Conservation (phyloP, 2,797 vertebrate genomes). For the Anguilla pacifica region DNA sequence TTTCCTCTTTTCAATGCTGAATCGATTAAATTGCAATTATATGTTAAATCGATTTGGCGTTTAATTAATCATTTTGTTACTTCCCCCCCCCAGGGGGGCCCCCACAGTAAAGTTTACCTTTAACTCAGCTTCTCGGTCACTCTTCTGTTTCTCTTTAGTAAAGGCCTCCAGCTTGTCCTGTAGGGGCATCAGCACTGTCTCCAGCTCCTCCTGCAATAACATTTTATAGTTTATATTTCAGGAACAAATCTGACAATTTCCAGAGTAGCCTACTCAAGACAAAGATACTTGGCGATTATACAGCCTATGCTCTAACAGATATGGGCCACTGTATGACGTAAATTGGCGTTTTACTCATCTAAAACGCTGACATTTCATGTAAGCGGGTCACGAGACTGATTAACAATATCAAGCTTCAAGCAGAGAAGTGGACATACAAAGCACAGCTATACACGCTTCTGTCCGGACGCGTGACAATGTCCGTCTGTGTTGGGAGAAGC, state of each 20-base stretch:
- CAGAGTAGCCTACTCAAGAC: not conserved
- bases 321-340: too few relatives aligned
- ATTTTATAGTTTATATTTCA: not conserved
- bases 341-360: too few relatives aligned
- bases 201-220: not conserved
- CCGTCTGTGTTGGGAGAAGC: not conserved
- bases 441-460: not conserved
- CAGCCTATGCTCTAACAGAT: too few relatives aligned
- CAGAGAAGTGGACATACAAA: not conserved
- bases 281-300: too few relatives aligned
- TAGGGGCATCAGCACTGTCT: not conserved
- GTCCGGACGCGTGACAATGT: not conserved
- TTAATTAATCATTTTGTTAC: not conserved
- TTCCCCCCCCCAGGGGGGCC: too few relatives aligned
- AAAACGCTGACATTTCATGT: too few relatives aligned
- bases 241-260: too few relatives aligned
- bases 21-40: too few relatives aligned
- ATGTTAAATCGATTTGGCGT: too few relatives aligned
- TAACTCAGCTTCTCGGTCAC: not conserved
- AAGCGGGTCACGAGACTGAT: too few relatives aligned
- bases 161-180: constrained; percentile 2
- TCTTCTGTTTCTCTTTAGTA: not conserved
- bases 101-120: not conserved
- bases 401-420: too few relatives aligned
- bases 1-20: too few relatives aligned